These are phyloP conservation scores for Hecatera dysodea DNA, from an alignment of 2,888 invertebrate genomes.

Conservation along the genomic window DNA sequence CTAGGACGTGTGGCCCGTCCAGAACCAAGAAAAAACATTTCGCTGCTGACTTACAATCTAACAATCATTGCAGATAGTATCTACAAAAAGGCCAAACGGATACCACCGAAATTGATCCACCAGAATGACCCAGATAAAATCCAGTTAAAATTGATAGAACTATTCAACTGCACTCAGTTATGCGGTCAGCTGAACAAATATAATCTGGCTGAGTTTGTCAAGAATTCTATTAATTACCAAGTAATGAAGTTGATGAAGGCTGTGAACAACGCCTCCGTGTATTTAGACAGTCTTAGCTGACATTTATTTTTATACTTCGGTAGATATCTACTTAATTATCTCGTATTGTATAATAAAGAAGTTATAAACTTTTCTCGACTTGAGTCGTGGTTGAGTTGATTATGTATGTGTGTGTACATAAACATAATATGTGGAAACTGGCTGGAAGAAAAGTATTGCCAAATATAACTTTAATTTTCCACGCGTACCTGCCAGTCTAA, in stretches of 20 bases:
- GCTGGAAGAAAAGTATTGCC: too few relatives aligned
- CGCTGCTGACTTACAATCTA: constrained; percentile 79
- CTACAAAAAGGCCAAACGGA: constrained; percentile 80
- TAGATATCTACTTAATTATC: too few relatives aligned
- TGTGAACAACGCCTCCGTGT: constrained; percentile 80
- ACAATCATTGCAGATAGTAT: constrained; percentile 78
- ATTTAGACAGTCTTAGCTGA: constrained; percentile 85
- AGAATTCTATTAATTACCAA: constrained; percentile 78
- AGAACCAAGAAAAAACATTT: constrained; percentile 76
- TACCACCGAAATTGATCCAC: constrained; percentile 81
- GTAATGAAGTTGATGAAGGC: constrained; percentile 79
- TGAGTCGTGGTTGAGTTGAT: too few relatives aligned
- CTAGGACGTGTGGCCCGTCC: constrained; percentile 81
- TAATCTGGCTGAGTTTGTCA: constrained; percentile 80
- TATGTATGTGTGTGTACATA: too few relatives aligned
- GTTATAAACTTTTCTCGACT: too few relatives aligned
- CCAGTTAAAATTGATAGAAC: constrained; percentile 74
- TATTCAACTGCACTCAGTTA: constrained; percentile 77
- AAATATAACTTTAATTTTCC: too few relatives aligned
- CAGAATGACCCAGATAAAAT: constrained; percentile 81
- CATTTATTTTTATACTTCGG: constrained; percentile 39
- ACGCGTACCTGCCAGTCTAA: too few relatives aligned
- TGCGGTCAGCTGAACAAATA: constrained; percentile 76
- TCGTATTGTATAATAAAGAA: too few relatives aligned
- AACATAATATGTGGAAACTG: too few relatives aligned